Percentiles rank a stretch among this genome's conserved stretches.
These are phyloP conservation scores for Coregonus clupeaformis DNA, from an alignment of 2,113 vertebrate species.

Conservation along the genomic window DNA sequence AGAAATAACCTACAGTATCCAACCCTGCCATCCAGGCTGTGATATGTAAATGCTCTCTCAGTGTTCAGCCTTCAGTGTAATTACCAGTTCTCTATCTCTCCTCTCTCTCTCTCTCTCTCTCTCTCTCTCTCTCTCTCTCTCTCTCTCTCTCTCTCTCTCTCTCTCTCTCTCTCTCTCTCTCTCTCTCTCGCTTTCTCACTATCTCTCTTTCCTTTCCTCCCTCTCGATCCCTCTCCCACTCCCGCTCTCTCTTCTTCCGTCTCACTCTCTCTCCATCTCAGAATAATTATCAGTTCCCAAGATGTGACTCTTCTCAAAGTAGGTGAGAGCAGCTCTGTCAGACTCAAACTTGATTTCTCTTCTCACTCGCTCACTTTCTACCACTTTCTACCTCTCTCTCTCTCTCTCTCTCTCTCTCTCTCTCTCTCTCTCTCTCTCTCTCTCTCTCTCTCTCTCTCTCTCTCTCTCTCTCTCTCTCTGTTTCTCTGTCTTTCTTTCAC, in stretches of 20 bases:
- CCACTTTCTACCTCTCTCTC: neutral
- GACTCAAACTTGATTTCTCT: neutral
- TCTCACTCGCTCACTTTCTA: slow-evolving; percentile 22
- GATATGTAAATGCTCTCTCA: neutral
- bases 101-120: neutral
- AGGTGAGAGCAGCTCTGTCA: slow-evolving; percentile 63
- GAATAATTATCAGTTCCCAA: slow-evolving; percentile 70
- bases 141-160: neutral
- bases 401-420: slow-evolving; percentile 9
- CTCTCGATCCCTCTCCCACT: slow-evolving; percentile 36
- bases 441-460: too few relatives aligned
- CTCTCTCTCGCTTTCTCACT: slow-evolving; percentile 22
- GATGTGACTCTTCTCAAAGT: slow-evolving; percentile 69
- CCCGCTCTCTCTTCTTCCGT: slow-evolving; percentile 34
- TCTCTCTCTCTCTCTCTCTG: neutral
- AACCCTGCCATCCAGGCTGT: too few relatives aligned
- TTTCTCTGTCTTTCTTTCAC: too few relatives aligned
- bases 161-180: neutral
- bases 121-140: neutral
- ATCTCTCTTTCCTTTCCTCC: slow-evolving; percentile 30
- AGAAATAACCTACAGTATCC: too few relatives aligned
- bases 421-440: neutral
- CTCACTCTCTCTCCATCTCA: slow-evolving; percentile 43
- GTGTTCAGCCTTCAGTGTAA: too few relatives aligned
- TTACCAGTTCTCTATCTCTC: neutral